Evolutionary conservation across 2,888 invertebrate species (phyloP).

Genomic region (Desoria tigrina): DNA sequence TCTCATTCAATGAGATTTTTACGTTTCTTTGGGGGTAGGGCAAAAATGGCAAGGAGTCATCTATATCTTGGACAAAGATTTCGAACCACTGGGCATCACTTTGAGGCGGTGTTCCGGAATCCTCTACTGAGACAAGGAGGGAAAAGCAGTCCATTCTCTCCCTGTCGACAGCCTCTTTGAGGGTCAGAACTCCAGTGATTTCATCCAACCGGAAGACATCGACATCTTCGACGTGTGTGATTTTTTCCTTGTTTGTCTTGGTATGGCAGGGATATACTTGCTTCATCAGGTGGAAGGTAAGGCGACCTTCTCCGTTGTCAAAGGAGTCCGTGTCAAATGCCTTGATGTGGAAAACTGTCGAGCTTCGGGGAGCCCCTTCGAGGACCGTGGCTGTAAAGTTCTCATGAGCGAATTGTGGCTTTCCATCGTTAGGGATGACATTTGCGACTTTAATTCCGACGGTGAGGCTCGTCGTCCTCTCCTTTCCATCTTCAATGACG

Average conservation of each 20-base stretch:
- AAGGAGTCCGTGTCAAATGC: constrained; percentile 50
- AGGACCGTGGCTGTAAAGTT: constrained; percentile 54
- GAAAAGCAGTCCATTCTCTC: constrained; percentile 73
- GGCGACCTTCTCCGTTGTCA: constrained; percentile 52
- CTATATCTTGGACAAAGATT: constrained; percentile 63
- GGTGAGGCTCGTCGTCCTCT: constrained; percentile 40
- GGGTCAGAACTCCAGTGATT: constrained; percentile 72
- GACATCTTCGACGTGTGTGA: constrained; percentile 45
- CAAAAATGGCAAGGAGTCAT: constrained; percentile 77
- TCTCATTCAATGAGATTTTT: constrained; percentile 67
- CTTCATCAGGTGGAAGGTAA: constrained; percentile 47
- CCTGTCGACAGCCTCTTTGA: constrained; percentile 69
- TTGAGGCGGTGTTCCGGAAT: constrained; percentile 75
- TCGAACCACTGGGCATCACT: constrained; percentile 51
- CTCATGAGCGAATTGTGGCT: constrained; percentile 54
- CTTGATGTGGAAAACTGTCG: constrained; percentile 44
- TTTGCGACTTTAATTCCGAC: constrained; percentile 49
- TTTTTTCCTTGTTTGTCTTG: constrained; percentile 29
- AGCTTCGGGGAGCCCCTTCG: constrained; percentile 54
- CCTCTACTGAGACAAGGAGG: constrained; percentile 75
- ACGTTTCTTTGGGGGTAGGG: constrained; percentile 55
- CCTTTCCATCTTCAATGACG: constrained; percentile 50
- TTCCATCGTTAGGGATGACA: constrained; percentile 55
- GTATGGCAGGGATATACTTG: constrained; percentile 50
- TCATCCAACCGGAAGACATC: constrained; percentile 58